Evolutionary conservation across 2,888 invertebrate genomes (phyloP).

Genomic region (Lamellibrachia columna): DNA sequence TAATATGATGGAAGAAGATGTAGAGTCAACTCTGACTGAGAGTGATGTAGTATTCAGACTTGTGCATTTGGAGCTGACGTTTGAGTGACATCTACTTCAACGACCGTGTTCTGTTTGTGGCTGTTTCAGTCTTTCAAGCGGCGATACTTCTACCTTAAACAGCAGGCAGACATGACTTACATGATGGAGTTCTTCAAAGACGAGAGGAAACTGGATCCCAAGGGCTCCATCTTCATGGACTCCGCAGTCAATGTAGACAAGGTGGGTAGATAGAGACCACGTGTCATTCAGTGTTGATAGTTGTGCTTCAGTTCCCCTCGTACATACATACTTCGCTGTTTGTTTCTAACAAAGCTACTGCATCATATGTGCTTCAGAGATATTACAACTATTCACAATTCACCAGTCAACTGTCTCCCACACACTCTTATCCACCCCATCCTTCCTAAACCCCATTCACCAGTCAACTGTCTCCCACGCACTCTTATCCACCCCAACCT

Average conservation of each 20-base stretch:
- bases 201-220: constrained; percentile 78
- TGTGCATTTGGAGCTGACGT: no score
- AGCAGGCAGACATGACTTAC: constrained; percentile 90
- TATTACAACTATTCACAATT: no score
- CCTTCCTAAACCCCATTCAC: no score
- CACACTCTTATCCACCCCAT: no score
- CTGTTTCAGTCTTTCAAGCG: constrained; percentile 80
- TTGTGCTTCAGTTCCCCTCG: no score
- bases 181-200: constrained; percentile 92
- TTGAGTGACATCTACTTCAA: background rate
- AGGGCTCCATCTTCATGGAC: constrained; percentile 92
- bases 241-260: constrained; percentile 89
- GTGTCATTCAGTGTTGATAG: background rate
- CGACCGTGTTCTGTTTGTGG: background rate
- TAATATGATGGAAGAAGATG: no score
- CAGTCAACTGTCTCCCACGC: no score
- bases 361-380: no score
- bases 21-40: background rate
- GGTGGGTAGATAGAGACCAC: background rate
- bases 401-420: no score
- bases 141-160: constrained; percentile 86
- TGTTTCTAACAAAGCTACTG: no score
- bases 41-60: background rate
- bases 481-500: no score
- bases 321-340: no score